These are phyloP conservation scores for Agonopterix subpropinquella DNA, from an alignment of 2,888 invertebrate genomes.

Conservation along the genomic window DNA sequence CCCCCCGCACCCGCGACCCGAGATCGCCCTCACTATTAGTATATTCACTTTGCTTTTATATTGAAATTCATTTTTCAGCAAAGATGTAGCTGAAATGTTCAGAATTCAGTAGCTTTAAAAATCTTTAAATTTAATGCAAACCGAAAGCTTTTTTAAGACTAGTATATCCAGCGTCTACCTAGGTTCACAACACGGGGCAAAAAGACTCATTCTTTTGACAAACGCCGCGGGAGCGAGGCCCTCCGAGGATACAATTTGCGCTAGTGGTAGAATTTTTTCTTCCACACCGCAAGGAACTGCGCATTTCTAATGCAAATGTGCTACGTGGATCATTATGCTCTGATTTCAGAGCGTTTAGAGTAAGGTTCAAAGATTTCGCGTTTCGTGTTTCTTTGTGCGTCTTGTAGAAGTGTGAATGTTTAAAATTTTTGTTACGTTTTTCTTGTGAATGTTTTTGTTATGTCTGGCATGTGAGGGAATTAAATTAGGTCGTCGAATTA, in stretches of 20 bases:
- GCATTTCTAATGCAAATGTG: slow-evolving; percentile 36
- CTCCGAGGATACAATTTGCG: slow-evolving; percentile 51
- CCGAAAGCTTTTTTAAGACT: background rate
- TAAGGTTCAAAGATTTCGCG: slow-evolving; percentile 26
- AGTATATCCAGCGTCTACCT: background rate
- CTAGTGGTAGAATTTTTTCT: slow-evolving; percentile 34
- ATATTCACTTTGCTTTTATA: no score
- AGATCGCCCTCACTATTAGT: no score
- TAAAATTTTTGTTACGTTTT: no score
- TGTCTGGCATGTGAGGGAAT: no score
- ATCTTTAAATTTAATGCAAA: background rate
- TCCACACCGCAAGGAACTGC: slow-evolving; percentile 18
- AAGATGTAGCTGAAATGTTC: no score
- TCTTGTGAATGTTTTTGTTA: no score
- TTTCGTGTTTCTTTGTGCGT: background rate
- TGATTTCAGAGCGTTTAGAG: slow-evolving; percentile 56
- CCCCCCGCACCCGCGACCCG: no score
- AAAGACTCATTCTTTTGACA: slow-evolving; percentile 59
- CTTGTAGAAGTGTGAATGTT: no score
- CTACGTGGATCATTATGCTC: slow-evolving; percentile 60
- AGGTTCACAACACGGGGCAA: slow-evolving; percentile 18
- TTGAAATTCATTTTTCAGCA: no score
- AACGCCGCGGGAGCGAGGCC: slow-evolving; percentile 33
- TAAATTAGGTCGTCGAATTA: no score
- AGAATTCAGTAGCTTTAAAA: no score